phyloP scores from a whole-genome alignment of 2,797 vertebrate genomes.

The Philypnodon macrostomus region DNA sequence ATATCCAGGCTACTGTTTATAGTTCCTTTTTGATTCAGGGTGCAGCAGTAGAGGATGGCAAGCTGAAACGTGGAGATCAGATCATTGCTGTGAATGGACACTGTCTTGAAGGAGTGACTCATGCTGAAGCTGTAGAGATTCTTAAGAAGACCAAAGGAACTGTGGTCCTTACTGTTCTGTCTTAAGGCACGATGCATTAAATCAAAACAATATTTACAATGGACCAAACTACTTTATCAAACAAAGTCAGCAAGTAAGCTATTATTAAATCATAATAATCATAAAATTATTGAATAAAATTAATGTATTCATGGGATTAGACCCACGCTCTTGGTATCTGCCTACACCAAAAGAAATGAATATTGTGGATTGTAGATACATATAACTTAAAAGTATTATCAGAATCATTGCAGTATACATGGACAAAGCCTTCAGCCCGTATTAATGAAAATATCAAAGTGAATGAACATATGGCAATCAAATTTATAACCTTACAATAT shows the following conservation, averaged over 20 bases:
- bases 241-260: slow-evolving; percentile 5
- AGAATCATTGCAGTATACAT: too few species aligned
- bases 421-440: too few species aligned
- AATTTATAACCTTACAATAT: too few species aligned
- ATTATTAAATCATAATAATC: background rate
- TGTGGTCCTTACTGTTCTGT: slow-evolving; percentile 86
- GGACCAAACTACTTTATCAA: background rate
- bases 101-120: slow-evolving; percentile 88
- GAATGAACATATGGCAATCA: too few species aligned
- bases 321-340: too few species aligned
- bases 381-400: too few species aligned
- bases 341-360: background rate
- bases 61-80: slow-evolving; percentile 87
- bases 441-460: too few species aligned
- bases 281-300: too few species aligned
- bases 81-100: slow-evolving; percentile 91
- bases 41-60: slow-evolving; percentile 88
- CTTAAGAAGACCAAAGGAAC: slow-evolving; percentile 88
- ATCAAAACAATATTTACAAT: background rate
- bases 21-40: slow-evolving; percentile 74
- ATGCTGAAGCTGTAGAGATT: slow-evolving; percentile 88
- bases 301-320: too few species aligned
- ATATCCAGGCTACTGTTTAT: too few species aligned
- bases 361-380: too few species aligned
- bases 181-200: slow-evolving; percentile 58